A percentile compares a stretch with the other conserved stretches of the same genome.
phyloP scores from a whole-genome alignment of 1,140 invertebrate species.

The Triops cancriformis region DNA sequence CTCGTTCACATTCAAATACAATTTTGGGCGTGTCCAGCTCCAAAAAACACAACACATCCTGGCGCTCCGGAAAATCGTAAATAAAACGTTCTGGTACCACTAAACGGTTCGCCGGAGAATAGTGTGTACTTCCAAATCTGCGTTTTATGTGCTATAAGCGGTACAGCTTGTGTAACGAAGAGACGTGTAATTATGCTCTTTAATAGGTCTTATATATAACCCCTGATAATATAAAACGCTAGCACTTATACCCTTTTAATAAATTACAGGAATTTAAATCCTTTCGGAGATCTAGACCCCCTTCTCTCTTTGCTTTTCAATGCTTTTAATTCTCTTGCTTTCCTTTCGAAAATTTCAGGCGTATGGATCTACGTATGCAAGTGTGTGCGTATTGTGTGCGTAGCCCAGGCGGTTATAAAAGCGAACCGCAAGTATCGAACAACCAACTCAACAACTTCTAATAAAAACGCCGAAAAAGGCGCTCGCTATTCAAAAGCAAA shows the following conservation, averaged over 20 bases:
- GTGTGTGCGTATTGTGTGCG: background rate
- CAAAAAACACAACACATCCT: background rate
- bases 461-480: slow-evolving; percentile 2
- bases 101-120: background rate
- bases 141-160: background rate
- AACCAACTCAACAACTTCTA: background rate
- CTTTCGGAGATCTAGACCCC: background rate
- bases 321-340: background rate
- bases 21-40: background rate
- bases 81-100: background rate
- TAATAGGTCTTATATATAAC: background rate
- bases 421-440: background rate
- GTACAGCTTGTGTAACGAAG: slow-evolving; percentile 1
- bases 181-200: slow-evolving; percentile 9
- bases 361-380: background rate
- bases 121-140: background rate
- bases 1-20: background rate
- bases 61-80: background rate
- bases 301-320: background rate
- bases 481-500: background rate
- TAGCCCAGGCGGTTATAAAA: background rate
- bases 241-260: background rate
- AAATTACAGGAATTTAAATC: background rate
- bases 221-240: background rate
- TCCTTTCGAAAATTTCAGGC: background rate